Evolutionary conservation across 2,888 invertebrate genomes (phyloP).

Genomic region (Ganaspis brasiliensis): DNA sequence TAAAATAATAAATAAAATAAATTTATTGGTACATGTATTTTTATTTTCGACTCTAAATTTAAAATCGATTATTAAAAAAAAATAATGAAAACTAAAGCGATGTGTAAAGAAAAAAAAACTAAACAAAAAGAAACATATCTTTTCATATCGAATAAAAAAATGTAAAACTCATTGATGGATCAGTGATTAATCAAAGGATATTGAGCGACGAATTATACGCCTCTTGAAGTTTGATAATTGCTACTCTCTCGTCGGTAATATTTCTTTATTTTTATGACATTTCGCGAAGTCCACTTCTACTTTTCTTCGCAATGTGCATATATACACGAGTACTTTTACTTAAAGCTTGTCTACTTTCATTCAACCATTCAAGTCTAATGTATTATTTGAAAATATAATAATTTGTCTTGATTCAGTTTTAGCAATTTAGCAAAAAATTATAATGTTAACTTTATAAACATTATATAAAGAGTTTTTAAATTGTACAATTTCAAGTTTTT

Average conservation of each 20-base stretch:
- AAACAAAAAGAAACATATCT: neutral
- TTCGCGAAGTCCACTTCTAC: slow-evolving; percentile 50
- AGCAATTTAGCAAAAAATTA: too few relatives aligned
- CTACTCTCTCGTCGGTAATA: slow-evolving; percentile 54
- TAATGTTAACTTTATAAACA: too few relatives aligned
- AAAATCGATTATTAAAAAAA: too few relatives aligned
- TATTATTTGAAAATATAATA: neutral
- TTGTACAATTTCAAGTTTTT: too few relatives aligned
- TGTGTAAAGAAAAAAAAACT: neutral
- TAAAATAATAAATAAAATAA: too few relatives aligned
- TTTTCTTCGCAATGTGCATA: slow-evolving; percentile 17
- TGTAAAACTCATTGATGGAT: slow-evolving; percentile 45
- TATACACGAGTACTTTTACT: slow-evolving; percentile 25
- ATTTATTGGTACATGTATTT: too few relatives aligned
- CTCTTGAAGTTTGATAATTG: slow-evolving; percentile 57
- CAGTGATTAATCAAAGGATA: slow-evolving; percentile 54
- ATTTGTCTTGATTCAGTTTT: neutral
- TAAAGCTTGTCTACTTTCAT: slow-evolving; percentile 23
- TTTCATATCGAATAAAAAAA: neutral
- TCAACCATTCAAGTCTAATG: neutral
- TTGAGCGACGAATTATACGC: slow-evolving; percentile 49
- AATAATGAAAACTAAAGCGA: neutral
- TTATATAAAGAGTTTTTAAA: too few relatives aligned
- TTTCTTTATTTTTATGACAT: slow-evolving; percentile 67
- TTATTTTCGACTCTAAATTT: too few relatives aligned